These are phyloP conservation scores for Halichondria panicea DNA, from an alignment of 37 sponge, comb jelly and placozoan species.

Conservation along the genomic window DNA sequence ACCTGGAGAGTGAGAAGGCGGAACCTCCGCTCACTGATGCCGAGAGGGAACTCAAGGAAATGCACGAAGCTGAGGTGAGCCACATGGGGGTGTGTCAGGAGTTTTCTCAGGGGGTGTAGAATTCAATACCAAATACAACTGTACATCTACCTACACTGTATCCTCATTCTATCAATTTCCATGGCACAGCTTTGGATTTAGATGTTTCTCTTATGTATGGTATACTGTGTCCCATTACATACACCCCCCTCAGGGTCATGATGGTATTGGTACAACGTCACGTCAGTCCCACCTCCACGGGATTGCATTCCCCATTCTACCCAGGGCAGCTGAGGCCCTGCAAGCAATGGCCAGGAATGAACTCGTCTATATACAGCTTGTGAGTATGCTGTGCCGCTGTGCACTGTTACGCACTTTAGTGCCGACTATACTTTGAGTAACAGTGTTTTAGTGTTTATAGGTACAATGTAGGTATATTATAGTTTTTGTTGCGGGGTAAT, in stretches of 20 bases:
- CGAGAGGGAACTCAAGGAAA: slow-evolving; percentile 61
- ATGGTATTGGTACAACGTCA: slow-evolving; percentile 64
- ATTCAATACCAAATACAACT: no score
- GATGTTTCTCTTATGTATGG: no score
- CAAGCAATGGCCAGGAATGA: slow-evolving; percentile 18
- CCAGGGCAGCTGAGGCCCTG: slow-evolving; percentile 55
- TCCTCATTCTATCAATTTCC: no score
- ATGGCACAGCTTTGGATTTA: no score
- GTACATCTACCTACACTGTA: no score
- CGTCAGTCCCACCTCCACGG: slow-evolving; percentile 85
- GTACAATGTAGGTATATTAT: no score
- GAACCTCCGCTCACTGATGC: slow-evolving; percentile 88
- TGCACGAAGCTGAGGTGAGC: slow-evolving; percentile 65
- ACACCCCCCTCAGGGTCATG: slow-evolving; percentile 69
- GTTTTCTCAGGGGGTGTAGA: not conserved
- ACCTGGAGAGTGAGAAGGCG: slow-evolving; percentile 59
- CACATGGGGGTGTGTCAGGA: not conserved
- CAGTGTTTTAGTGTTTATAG: no score
- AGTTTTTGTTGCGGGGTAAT: no score
- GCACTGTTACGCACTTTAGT: no score
- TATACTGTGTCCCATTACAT: no score
- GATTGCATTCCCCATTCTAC: slow-evolving; percentile 74
- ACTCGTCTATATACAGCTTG: slow-evolving; percentile 71
- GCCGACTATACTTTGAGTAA: no score
- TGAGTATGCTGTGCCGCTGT: no score